Conservation (phyloP, 2,113 vertebrate species). For the Gymnogyps californianus region DNA sequence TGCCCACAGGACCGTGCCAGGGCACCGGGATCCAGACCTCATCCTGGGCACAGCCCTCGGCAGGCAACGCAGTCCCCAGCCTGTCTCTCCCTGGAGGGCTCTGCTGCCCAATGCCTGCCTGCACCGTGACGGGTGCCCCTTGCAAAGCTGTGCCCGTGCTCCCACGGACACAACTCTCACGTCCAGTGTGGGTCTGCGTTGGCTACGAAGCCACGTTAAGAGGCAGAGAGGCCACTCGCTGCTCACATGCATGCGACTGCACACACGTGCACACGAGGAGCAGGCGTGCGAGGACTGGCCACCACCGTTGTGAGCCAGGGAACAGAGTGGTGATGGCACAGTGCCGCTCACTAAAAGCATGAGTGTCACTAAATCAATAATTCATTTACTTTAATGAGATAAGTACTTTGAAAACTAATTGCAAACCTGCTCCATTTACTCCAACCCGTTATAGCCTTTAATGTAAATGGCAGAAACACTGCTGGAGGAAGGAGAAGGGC, state of each 20-base stretch:
- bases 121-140: neutral
- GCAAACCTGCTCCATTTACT: conserved; percentile 90
- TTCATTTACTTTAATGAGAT: conserved; percentile 99
- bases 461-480: conserved; percentile 76
- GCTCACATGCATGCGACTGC: accelerated
- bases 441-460: conserved; percentile 79
- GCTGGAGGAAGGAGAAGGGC: conserved; percentile 65
- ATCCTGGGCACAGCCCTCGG: neutral
- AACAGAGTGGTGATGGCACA: conserved; percentile 78
- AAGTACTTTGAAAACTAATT: conserved; percentile 97
- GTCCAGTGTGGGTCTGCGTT: neutral
- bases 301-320: conserved; percentile 68
- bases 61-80: neutral
- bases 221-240: neutral
- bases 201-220: neutral
- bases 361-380: conserved; percentile 97
- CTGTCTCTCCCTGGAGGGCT: neutral
- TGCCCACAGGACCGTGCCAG: neutral
- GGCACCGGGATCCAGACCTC: accelerated
- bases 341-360: conserved; percentile 88
- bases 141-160: neutral
- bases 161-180: neutral
- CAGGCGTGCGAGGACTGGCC: conserved; percentile 48
- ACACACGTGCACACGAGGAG: neutral
- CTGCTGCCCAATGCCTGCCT: neutral